Evolutionary conservation across 2,797 vertebrate species (phyloP).

Genomic region (Pipistrellus pipistrellus): DNA sequence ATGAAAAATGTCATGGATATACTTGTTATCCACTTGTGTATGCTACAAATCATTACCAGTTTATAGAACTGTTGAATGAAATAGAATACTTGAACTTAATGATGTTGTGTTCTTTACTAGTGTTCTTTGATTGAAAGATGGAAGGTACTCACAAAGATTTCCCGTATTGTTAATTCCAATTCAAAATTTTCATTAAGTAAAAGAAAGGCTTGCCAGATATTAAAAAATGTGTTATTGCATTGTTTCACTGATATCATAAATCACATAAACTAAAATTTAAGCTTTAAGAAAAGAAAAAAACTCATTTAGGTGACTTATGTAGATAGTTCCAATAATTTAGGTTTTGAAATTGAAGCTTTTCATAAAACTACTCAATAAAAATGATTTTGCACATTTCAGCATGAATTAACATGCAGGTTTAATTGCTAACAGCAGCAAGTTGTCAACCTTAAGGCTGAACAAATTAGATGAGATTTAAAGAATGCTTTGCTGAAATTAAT

Average conservation of each 20-base stretch:
- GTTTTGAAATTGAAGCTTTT: neutral
- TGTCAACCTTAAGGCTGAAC: neutral
- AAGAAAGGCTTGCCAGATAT: neutral
- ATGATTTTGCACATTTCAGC: neutral
- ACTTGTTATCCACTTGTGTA: neutral
- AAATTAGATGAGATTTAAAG: constrained; percentile 3
- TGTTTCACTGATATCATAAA: neutral
- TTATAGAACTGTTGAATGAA: constrained; percentile 25
- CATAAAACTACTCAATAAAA: neutral
- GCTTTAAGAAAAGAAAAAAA: neutral
- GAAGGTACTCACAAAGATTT: constrained; percentile 32
- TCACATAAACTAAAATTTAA: constrained; percentile 3
- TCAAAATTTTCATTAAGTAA: neutral
- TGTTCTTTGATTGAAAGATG: neutral
- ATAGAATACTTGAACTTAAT: neutral
- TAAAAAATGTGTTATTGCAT: neutral
- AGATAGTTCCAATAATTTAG: neutral
- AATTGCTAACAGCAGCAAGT: neutral
- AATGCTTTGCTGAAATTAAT: neutral
- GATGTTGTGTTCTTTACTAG: neutral
- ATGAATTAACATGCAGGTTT: neutral
- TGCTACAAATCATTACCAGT: neutral
- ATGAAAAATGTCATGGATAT: neutral
- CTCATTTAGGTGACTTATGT: neutral
- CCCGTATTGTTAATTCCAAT: neutral